These are phyloP conservation scores for Calypte anna DNA, from an alignment of 2,113 vertebrate genomes.

Conservation along the genomic window DNA sequence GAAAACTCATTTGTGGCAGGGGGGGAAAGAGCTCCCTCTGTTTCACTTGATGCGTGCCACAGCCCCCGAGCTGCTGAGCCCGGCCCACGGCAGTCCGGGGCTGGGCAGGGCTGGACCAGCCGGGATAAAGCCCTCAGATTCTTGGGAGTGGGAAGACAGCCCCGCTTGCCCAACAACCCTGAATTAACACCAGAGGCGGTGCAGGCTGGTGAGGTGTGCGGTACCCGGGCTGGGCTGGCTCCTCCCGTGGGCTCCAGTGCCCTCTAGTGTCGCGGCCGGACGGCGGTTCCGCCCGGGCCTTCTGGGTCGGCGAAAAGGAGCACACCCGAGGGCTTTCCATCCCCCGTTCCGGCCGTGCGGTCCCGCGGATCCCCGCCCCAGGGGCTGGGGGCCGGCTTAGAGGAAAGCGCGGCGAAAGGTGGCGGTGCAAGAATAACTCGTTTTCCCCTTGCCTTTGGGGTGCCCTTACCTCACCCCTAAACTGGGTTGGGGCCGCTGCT, in stretches of 20 bases:
- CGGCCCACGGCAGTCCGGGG: background rate
- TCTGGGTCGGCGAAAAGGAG: background rate
- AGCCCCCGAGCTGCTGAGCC: background rate
- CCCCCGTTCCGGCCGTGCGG: background rate
- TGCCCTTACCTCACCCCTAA: background rate
- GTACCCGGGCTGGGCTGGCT: background rate
- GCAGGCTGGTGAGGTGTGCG: background rate
- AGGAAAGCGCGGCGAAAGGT: background rate
- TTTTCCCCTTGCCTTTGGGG: background rate
- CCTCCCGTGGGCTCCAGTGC: constrained; percentile 54
- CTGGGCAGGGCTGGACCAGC: background rate
- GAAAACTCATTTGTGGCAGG: background rate
- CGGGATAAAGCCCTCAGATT: background rate
- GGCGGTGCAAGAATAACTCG: background rate
- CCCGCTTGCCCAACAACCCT: fast-evolving
- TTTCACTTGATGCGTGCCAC: background rate
- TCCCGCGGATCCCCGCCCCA: too few relatives aligned
- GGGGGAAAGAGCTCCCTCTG: background rate
- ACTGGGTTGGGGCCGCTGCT: background rate
- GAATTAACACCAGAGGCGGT: fast-evolving
- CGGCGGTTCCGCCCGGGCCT: background rate
- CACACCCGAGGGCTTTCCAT: background rate
- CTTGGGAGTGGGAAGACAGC: background rate
- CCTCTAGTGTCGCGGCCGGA: constrained; percentile 41
- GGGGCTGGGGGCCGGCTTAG: too few relatives aligned